These are phyloP conservation scores for Drosophila colorata DNA, from an alignment of 2,888 invertebrate species.

Conservation along the genomic window DNA sequence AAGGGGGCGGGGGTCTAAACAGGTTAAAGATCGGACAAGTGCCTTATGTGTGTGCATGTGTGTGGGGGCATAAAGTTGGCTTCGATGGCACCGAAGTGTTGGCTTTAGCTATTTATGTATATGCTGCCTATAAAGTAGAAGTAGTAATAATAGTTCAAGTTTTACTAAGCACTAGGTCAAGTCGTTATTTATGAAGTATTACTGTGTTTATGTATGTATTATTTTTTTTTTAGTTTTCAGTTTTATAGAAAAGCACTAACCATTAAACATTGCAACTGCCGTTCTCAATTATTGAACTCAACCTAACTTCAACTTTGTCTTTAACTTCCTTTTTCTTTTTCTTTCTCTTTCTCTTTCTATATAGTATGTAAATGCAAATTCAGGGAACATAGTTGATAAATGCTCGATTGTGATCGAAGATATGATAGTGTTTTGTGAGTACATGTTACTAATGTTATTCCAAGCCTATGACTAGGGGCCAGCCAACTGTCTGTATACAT, in stretches of 20 bases:
- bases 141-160: conserved; percentile 35
- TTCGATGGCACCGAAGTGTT: conserved; percentile 60
- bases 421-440: conserved; percentile 69
- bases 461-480: conserved; percentile 76
- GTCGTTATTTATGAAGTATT: conserved; percentile 59
- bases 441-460: conserved; percentile 39
- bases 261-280: conserved; percentile 82
- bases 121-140: conserved; percentile 36
- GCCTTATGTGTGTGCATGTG: conserved; percentile 8
- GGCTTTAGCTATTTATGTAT: conserved; percentile 41
- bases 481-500: conserved; percentile 45
- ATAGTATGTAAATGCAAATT: conserved; percentile 47
- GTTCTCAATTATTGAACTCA: conserved; percentile 39
- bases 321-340: neutral
- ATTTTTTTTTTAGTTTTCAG: conserved; percentile 35
- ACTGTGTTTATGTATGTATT: conserved; percentile 45
- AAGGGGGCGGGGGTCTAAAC: neutral
- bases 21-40: conserved; percentile 20
- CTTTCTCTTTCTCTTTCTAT: neutral
- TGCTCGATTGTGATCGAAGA: conserved; percentile 79
- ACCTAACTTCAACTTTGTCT: conserved; percentile 10
- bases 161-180: conserved; percentile 58
- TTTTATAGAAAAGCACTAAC: conserved; percentile 80
- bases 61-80: conserved; percentile 28
- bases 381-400: conserved; percentile 61